Evolutionary conservation across 2,113 vertebrate species (phyloP).

Genomic region (Bubo scandiacus): DNA sequence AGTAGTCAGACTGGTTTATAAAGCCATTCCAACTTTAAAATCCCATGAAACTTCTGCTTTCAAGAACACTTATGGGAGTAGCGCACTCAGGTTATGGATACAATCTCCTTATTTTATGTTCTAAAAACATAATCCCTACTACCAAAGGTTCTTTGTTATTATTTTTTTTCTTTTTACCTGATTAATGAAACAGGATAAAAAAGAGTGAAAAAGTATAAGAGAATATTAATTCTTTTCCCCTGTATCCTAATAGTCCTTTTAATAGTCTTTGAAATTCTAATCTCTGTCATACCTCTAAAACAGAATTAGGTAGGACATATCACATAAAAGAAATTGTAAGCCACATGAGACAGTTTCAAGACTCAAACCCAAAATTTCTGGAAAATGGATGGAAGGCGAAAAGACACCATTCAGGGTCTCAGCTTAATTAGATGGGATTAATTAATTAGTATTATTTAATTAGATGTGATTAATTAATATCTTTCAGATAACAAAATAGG

Average conservation of each 20-base stretch:
- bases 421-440: not conserved
- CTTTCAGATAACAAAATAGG: not conserved
- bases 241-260: not conserved
- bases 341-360: not conserved
- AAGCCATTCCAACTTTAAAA: not conserved
- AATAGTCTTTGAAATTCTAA: conserved; percentile 5
- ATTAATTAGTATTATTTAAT: too few relatives aligned
- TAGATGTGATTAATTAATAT: not conserved
- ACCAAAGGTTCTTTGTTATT: not conserved
- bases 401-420: not conserved
- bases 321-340: not conserved
- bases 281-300: not conserved
- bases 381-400: not conserved
- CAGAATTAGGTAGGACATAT: not conserved
- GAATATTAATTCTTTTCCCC: not conserved
- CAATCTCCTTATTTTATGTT: not conserved
- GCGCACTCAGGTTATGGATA: not conserved
- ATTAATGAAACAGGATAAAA: not conserved
- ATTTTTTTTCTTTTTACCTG: not conserved
- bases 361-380: not conserved
- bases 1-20: not conserved
- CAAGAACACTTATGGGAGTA: not conserved
- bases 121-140: not conserved
- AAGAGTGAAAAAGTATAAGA: not conserved
- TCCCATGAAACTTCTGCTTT: not conserved